These are phyloP conservation scores for Spodoptera exigua DNA, from an alignment of 2,888 invertebrate genomes.

Conservation along the genomic window DNA sequence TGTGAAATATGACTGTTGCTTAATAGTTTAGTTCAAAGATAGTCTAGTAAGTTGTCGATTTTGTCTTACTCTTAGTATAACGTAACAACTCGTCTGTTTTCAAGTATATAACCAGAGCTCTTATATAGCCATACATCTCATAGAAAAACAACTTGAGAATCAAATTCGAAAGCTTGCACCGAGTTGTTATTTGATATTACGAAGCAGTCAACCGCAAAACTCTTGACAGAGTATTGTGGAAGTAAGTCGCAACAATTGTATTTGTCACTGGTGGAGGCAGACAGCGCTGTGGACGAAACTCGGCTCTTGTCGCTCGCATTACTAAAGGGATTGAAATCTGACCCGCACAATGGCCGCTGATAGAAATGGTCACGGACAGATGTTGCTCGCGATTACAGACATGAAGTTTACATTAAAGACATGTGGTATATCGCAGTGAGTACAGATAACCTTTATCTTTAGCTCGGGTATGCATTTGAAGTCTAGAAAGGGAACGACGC, in stretches of 20 bases:
- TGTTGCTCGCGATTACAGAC: conserved; percentile 24
- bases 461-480: conserved; percentile 1
- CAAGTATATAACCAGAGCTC: too few species aligned
- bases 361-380: conserved; percentile 37
- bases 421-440: conserved; percentile 19
- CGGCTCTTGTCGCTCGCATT: conserved; percentile 32
- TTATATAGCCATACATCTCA: too few species aligned
- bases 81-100: too few species aligned
- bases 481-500: neutral
- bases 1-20: conserved; percentile 33
- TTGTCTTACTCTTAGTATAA: neutral
- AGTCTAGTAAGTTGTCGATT: conserved; percentile 28
- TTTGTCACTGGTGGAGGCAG: conserved; percentile 21
- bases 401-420: conserved; percentile 30
- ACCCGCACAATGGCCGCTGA: conserved; percentile 30
- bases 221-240: neutral
- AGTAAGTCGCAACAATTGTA: conserved; percentile 9
- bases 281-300: conserved; percentile 25
- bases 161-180: too few species aligned
- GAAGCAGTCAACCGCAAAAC: too few species aligned
- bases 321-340: conserved; percentile 46
- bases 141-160: too few species aligned
- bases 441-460: conserved; percentile 3
- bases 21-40: conserved; percentile 37
- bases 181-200: too few species aligned